Evolutionary conservation across 2,797 vertebrate species (phyloP).

Genomic region (Enteromius anoplus): DNA sequence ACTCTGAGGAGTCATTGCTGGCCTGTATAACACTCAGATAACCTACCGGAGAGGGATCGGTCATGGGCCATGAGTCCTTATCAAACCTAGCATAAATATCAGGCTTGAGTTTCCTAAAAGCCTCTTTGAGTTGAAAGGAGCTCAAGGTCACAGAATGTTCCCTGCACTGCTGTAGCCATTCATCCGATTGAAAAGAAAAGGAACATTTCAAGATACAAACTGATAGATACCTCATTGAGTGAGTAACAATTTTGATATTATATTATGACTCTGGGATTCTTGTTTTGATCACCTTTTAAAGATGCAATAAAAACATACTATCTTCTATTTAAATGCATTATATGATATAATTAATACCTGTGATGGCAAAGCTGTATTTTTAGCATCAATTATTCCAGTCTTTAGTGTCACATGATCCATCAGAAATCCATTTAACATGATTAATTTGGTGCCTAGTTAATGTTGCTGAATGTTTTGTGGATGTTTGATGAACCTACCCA

Average conservation of each 20-base stretch:
- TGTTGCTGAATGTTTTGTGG: background rate
- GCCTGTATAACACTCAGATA: constrained; percentile 36
- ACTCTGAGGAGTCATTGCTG: constrained; percentile 27
- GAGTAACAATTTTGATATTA: constrained; percentile 6
- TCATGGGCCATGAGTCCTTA: constrained; percentile 41
- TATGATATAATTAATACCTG: background rate
- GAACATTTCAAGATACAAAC: background rate
- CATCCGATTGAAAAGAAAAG: constrained; percentile 17
- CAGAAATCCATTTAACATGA: background rate
- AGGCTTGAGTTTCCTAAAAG: constrained; percentile 37
- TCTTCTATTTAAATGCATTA: background rate
- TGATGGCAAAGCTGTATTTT: background rate
- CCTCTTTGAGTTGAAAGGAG: constrained; percentile 33
- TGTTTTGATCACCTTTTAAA: background rate
- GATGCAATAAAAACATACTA: background rate
- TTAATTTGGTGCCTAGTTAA: background rate
- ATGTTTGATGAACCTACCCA: no score
- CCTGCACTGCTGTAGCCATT: background rate
- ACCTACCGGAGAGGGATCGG: constrained; percentile 29
- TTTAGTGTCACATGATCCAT: background rate
- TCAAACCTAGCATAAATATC: constrained; percentile 47
- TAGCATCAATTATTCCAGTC: background rate
- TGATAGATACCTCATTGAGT: background rate
- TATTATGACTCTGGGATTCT: background rate
- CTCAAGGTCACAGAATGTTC: constrained; percentile 39